These are phyloP conservation scores for Lepidochitona cinerea DNA, from an alignment of 2,888 invertebrate genomes.

Conservation along the genomic window DNA sequence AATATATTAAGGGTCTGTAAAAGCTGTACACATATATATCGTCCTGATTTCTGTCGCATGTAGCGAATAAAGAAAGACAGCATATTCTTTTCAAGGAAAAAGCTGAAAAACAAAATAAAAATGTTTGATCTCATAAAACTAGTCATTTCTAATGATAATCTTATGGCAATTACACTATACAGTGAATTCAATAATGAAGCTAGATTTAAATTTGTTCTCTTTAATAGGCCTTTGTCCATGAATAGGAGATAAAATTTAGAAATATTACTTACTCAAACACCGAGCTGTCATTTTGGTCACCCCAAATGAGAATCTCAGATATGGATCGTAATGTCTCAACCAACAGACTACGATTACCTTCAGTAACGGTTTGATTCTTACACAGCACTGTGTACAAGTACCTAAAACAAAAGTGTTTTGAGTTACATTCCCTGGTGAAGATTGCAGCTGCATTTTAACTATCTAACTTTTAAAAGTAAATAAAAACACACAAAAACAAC, in stretches of 20 bases:
- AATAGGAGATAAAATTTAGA: background rate
- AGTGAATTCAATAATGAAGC: too few relatives aligned
- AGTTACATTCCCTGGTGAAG: too few relatives aligned
- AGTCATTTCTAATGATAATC: too few relatives aligned
- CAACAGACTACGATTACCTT: constrained; percentile 91
- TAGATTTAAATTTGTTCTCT: too few relatives aligned
- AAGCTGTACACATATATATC: constrained; percentile 97
- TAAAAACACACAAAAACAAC: too few relatives aligned
- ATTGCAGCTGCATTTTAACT: too few relatives aligned
- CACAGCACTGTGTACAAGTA: constrained; percentile 93
- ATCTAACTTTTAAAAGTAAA: too few relatives aligned
- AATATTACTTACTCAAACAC: constrained; percentile 93
- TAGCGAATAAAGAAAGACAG: constrained; percentile 96
- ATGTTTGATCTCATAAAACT: too few relatives aligned
- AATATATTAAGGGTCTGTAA: constrained; percentile 98
- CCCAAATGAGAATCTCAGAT: constrained; percentile 99
- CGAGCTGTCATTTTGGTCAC: constrained; percentile 99
- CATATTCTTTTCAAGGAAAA: constrained; percentile 99
- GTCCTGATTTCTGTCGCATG: constrained; percentile 97
- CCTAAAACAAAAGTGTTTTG: too few relatives aligned
- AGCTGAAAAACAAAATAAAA: too few relatives aligned
- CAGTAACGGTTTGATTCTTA: constrained; percentile 95
- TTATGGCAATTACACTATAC: too few relatives aligned
- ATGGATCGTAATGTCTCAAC: constrained; percentile 97
- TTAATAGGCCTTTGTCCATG: too few relatives aligned